Conservation (phyloP, 2,797 vertebrate genomes). For the Petrocephalus sullivani region DNA sequence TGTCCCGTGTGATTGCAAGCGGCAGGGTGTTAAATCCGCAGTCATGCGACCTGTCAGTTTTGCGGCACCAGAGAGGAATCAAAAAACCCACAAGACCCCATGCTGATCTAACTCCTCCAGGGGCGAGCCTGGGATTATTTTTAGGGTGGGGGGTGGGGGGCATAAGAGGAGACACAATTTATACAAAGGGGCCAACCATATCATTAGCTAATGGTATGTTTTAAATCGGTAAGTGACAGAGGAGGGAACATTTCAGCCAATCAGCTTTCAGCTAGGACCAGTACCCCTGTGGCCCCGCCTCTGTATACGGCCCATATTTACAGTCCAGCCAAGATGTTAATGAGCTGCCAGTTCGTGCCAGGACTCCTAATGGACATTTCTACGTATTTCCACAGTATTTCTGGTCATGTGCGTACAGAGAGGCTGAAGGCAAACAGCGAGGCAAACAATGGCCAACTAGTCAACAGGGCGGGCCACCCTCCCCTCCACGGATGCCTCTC, state of each 20-base stretch:
- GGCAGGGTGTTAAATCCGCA: neutral
- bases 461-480: neutral
- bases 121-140: neutral
- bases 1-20: neutral
- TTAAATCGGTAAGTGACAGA: neutral
- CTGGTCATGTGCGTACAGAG: neutral
- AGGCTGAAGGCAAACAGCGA: neutral
- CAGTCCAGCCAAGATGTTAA: neutral
- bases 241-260: neutral
- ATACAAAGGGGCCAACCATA: neutral
- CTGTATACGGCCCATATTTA: neutral
- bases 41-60: neutral
- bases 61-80: neutral
- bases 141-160: neutral
- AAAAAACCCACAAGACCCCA: neutral
- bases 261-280: neutral
- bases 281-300: neutral
- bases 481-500: neutral
- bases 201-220: neutral
- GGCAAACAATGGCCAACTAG: neutral
- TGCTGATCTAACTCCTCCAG: neutral
- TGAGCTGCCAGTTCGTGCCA: neutral
- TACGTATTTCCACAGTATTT: neutral
- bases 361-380: neutral
- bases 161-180: neutral